A percentile compares a stretch with the other conserved stretches of the same genome.
phyloP scores from a whole-genome alignment of 2,888 invertebrate species.

The Hirtodrosophila trivittata region DNA sequence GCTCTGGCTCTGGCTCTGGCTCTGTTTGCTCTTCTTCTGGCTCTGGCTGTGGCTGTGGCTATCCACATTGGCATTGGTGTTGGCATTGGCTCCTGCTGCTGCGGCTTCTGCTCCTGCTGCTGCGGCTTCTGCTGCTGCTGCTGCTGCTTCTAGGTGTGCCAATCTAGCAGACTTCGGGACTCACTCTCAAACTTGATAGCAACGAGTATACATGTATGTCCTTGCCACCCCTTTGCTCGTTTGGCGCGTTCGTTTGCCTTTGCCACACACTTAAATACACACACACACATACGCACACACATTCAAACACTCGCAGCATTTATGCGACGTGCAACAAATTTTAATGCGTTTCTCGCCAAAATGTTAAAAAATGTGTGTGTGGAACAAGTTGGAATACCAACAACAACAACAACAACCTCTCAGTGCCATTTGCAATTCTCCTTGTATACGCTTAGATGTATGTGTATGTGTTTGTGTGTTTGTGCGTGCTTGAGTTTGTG shows the following conservation, averaged over 20 bases:
- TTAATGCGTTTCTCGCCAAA: constrained; percentile 78
- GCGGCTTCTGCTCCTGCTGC: background rate
- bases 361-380: constrained; percentile 73
- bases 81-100: constrained; percentile 1
- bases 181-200: constrained; percentile 4
- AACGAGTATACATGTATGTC: constrained; percentile 9
- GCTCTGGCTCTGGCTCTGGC: constrained; percentile 12
- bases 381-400: constrained; percentile 74
- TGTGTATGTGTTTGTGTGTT: constrained; percentile 18
- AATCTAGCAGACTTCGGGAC: constrained; percentile 18
- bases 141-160: background rate
- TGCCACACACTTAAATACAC: constrained; percentile 34
- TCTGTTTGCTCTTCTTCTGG: background rate
- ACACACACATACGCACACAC: constrained; percentile 18
- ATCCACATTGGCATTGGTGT: constrained; percentile 20
- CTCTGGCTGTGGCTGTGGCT: constrained; percentile 22
- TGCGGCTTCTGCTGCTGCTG: background rate
- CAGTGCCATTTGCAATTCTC: constrained; percentile 53
- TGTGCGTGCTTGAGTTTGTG: constrained; percentile 33
- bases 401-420: constrained; percentile 43
- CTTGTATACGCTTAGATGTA: constrained; percentile 10
- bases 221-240: constrained; percentile 42
- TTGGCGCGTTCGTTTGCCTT: constrained; percentile 44
- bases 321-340: constrained; percentile 80
- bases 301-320: constrained; percentile 53